Evolutionary conservation across 2,113 vertebrate genomes (phyloP), one percentile per base, ranked within the genome.

Genomic region (Dicerorhinus sumatrensis): DNA sequence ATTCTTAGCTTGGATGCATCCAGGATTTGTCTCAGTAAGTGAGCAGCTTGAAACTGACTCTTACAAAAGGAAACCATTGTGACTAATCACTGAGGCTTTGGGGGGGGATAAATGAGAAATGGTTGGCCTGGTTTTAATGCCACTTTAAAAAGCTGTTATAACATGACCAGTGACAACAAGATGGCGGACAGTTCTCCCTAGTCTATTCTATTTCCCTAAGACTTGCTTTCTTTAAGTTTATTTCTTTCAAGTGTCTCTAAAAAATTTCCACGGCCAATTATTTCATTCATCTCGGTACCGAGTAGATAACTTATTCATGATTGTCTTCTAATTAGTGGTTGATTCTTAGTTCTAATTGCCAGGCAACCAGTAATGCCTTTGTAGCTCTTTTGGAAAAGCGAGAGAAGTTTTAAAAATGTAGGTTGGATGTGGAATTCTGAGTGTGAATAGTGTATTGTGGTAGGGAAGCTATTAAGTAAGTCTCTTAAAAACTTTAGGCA

Each of bases 291-390:
- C 60, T 86, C 18, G 1, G 54, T 67, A 92, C 92, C 2, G 17
- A 97, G 96, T 65, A 97, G 96, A 77, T 97, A 96, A 96, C 96
- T 97, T 96, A 96, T 92, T 98, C 97, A 93, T 56, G 89, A 97
- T 97, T 98, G 95, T 97, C 91, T 97, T 96, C 93, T 95, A 97
- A 97, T 98, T 97, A 97, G 97, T 94, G 86, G 69, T 97, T 95
- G 96, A 96, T 97, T 96, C 97, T 65, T 94, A 72, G 83, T 94
- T 95, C 92, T 96, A 95, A 97, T 98, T 98, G 97, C 97, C 97
- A 96, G 95, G 98, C 97, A 97, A 97, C 96, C 96, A 95, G 87
- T 97, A 95, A 97, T 94, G 97, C 86, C 70, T 98, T 98, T 98
- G 95, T 98, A 92, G 70, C 87, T 90, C 95, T 92, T 95, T 97